These are phyloP conservation scores for Halocynthia aurantium DNA, from an alignment of 23 tunicate species.

Conservation along the genomic window DNA sequence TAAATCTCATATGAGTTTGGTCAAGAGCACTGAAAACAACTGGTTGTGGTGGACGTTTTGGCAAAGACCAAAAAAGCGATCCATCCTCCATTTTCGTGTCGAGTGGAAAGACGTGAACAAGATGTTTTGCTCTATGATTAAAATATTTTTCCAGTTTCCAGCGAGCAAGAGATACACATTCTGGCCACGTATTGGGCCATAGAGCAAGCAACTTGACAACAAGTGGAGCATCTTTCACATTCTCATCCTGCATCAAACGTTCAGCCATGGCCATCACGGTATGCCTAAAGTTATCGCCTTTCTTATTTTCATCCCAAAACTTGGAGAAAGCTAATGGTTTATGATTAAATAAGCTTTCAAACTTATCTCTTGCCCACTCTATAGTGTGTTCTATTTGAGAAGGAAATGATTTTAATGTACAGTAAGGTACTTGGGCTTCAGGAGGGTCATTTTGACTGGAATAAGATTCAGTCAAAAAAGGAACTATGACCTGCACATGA, in stretches of 20 bases:
- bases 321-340: conserved; percentile 9
- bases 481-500: conserved; percentile 14
- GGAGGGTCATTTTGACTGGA: conserved; percentile 10
- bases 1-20: conserved; percentile 12
- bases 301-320: conserved; percentile 7
- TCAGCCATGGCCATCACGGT: background rate
- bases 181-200: background rate
- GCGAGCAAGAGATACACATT: background rate
- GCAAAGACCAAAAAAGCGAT: conserved; percentile 20
- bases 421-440: conserved; percentile 15
- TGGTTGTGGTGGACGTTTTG: conserved; percentile 23
- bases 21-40: conserved; percentile 6
- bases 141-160: conserved; percentile 11
- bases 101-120: conserved; percentile 10
- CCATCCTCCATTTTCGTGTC: conserved; percentile 18
- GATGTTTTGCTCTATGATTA: conserved; percentile 18
- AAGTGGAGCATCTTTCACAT: conserved; percentile 3
- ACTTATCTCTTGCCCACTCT: conserved; percentile 28
- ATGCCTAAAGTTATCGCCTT: background rate
- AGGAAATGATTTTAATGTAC: conserved; percentile 17
- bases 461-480: conserved; percentile 15
- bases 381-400: conserved; percentile 22
- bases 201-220: background rate
- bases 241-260: conserved; percentile 2
- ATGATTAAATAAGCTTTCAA: conserved; percentile 10